A percentile compares a stretch with the other conserved stretches of the same genome.
Conservation (phyloP, 2,797 vertebrate species). For the Gobionotothen gibberifrons region DNA sequence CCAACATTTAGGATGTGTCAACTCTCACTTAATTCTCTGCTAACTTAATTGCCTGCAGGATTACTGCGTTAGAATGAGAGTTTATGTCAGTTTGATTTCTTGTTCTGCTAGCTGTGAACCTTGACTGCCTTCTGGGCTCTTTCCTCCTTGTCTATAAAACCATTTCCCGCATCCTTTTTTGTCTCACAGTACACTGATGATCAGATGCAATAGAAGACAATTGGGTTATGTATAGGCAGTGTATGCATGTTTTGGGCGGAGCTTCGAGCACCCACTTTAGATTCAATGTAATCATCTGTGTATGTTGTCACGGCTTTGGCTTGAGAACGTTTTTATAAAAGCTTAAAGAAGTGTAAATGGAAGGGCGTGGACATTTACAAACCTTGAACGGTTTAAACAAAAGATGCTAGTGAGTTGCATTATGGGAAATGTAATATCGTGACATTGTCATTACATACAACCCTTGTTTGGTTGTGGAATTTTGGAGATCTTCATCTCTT, state of each 20-base stretch:
- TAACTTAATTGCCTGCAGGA: slow-evolving; percentile 48
- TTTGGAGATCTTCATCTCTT: background rate
- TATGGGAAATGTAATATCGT: no score
- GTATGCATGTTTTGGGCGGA: background rate
- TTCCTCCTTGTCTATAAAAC: background rate
- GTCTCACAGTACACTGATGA: background rate
- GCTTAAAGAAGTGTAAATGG: background rate
- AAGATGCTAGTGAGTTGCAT: background rate
- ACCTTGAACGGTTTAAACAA: no score
- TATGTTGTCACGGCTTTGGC: background rate
- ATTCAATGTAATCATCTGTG: background rate
- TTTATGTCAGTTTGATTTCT: slow-evolving; percentile 30
- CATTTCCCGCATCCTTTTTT: slow-evolving; percentile 6
- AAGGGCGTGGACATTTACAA: background rate
- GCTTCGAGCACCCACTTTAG: background rate
- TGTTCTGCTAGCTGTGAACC: slow-evolving; percentile 21
- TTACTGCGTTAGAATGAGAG: slow-evolving; percentile 31
- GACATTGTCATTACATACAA: no score
- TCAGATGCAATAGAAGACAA: background rate
- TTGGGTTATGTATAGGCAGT: background rate
- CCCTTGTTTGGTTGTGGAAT: no score
- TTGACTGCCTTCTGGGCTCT: slow-evolving; percentile 13
- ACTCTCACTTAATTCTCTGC: slow-evolving; percentile 31
- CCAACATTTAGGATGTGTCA: slow-evolving; percentile 46
- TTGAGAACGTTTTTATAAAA: background rate